phyloP scores from a whole-genome alignment of 1,140 invertebrate genomes.

The Oppia nitens region DNA sequence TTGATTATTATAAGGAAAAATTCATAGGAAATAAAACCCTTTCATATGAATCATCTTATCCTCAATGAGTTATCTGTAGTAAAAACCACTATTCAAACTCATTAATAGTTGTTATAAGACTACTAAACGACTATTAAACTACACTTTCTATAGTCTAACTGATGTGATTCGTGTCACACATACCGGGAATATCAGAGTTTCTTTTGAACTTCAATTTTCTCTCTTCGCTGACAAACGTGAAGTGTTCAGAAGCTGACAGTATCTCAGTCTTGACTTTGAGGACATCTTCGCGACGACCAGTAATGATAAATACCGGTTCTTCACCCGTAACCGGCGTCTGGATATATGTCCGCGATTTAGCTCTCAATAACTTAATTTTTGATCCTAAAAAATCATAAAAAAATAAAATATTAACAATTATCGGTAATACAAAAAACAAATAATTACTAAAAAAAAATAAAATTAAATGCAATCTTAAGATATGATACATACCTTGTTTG shows the following conservation, averaged over 20 bases:
- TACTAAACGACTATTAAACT: too few relatives aligned
- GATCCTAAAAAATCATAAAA: background rate
- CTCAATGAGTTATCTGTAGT: too few relatives aligned
- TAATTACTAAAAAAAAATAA: background rate
- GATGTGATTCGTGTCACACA: too few relatives aligned
- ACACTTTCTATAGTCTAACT: too few relatives aligned
- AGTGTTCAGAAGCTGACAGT: background rate
- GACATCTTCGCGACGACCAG: background rate
- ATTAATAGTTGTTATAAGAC: too few relatives aligned
- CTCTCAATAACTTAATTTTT: slow-evolving; percentile 2
- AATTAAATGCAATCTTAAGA: background rate
- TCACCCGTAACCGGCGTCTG: slow-evolving; percentile 10
- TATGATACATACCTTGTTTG: slow-evolving; percentile 7
- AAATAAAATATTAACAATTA: background rate
- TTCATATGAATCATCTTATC: too few relatives aligned
- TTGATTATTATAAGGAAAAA: too few relatives aligned
- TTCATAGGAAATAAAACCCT: too few relatives aligned
- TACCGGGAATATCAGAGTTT: background rate
- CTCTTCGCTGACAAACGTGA: background rate
- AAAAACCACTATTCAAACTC: too few relatives aligned
- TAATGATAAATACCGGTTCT: slow-evolving; percentile 8
- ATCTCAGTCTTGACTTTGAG: background rate
- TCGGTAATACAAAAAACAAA: background rate
- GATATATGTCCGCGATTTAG: background rate
- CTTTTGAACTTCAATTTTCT: background rate